Conservation (phyloP, 2,888 invertebrate genomes). For the Gandaritis pyraliata region DNA sequence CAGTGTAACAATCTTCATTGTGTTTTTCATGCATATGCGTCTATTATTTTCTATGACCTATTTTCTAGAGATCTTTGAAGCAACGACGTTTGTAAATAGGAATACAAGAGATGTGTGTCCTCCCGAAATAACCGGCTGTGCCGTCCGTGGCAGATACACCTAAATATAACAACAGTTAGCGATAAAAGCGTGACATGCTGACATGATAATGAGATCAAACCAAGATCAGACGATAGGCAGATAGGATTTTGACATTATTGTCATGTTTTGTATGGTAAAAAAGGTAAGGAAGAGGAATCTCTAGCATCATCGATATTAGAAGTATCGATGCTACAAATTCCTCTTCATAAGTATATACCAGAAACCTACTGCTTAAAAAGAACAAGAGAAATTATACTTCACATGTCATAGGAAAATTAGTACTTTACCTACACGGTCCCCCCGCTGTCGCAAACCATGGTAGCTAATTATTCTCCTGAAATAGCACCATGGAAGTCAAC, state of each 20-base stretch:
- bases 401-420: too few relatives aligned
- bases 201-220: conserved; percentile 46
- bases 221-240: conserved; percentile 2
- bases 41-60: conserved; percentile 57
- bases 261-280: neutral
- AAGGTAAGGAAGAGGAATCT: too few relatives aligned
- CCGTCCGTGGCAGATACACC: conserved; percentile 57
- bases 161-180: conserved; percentile 65
- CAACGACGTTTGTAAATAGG: conserved; percentile 59
- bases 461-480: too few relatives aligned
- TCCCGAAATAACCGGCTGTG: conserved; percentile 70
- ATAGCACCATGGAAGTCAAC: too few relatives aligned
- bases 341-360: too few relatives aligned
- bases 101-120: conserved; percentile 67
- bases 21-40: conserved; percentile 7
- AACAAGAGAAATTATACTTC: too few relatives aligned
- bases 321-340: too few relatives aligned
- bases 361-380: too few relatives aligned
- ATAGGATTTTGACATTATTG: neutral
- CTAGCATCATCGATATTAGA: too few relatives aligned
- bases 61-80: conserved; percentile 51
- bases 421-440: too few relatives aligned
- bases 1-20: too few relatives aligned
- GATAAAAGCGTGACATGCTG: conserved; percentile 66
- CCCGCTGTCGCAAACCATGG: too few relatives aligned